Percentiles rank a stretch among this genome's conserved stretches.
Evolutionary conservation across 2,797 vertebrate genomes (phyloP).

Genomic region (Trichosurus vulpecula): DNA sequence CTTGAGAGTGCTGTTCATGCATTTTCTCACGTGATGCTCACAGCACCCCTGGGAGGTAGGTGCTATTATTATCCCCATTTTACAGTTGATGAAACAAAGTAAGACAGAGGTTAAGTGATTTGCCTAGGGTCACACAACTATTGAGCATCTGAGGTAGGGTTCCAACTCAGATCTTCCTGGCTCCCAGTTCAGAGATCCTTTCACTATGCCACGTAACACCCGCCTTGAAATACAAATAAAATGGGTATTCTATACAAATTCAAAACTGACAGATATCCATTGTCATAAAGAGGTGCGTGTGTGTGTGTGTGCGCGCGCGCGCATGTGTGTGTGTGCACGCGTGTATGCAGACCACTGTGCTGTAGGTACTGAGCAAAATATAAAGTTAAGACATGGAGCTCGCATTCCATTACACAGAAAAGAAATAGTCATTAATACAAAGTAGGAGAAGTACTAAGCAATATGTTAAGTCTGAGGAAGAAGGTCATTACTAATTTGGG

Average conservation of each 20-base stretch:
- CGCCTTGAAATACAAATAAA: neutral
- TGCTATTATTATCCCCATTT: neutral
- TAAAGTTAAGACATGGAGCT: neutral
- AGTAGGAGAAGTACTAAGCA: neutral
- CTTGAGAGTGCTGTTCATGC: neutral
- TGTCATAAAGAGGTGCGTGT: neutral
- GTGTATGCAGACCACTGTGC: neutral
- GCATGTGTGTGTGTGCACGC: no score
- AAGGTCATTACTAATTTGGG: neutral
- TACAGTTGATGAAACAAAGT: neutral
- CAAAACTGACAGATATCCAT: neutral
- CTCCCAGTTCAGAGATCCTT: neutral
- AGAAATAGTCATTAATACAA: neutral
- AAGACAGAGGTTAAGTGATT: neutral
- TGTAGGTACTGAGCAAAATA: neutral
- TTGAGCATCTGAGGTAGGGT: neutral
- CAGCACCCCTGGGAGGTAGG: neutral
- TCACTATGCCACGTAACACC: neutral
- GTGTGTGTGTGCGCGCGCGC: no score
- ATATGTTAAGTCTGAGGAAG: neutral
- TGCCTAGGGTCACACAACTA: neutral
- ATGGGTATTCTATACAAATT: neutral
- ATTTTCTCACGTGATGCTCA: neutral
- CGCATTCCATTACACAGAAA: neutral
- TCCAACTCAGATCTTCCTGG: neutral